Conservation (phyloP, 2,113 vertebrate species). For the Cyrtonyx montezumae region DNA sequence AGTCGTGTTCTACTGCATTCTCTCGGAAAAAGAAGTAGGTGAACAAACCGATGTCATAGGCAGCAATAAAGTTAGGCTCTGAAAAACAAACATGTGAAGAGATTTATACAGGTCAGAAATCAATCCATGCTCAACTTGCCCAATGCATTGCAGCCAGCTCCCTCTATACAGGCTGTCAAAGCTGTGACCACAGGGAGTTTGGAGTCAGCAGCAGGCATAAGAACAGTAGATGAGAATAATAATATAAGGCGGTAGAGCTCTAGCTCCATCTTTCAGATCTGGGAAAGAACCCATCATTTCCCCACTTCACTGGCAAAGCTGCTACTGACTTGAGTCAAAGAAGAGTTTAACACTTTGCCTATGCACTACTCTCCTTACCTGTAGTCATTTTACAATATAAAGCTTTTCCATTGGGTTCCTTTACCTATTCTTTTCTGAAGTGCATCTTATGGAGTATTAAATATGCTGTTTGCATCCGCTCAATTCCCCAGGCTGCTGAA, state of each 20-base stretch:
- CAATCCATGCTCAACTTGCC: not conserved
- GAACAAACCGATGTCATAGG: constrained; percentile 88
- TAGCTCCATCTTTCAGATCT: not conserved
- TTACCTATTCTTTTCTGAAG: constrained; percentile 49
- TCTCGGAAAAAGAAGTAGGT: constrained; percentile 91
- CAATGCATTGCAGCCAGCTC: not conserved
- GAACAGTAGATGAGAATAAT: constrained; percentile 22
- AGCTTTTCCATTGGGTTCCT: constrained; percentile 13
- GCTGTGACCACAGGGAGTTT: not conserved
- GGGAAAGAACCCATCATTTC: not conserved
- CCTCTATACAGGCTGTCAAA: constrained; percentile 16
- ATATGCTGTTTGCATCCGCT: not conserved
- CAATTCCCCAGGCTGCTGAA: not conserved
- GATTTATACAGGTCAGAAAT: constrained; percentile 50
- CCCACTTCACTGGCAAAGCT: not conserved
- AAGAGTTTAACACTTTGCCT: not conserved
- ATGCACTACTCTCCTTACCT: not conserved
- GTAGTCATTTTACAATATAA: not conserved
- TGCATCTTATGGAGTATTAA: constrained; percentile 28
- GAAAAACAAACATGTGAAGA: constrained; percentile 55
- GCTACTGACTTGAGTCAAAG: constrained; percentile 9
- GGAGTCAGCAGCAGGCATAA: not conserved
- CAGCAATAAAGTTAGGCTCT: constrained; percentile 93
- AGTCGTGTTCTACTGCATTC: constrained; percentile 89
- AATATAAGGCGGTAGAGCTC: not conserved